A percentile compares a stretch with the other conserved stretches of the same genome.
Conservation (phyloP, 1,140 invertebrate genomes). For the Camponotus pennsylvanicus region DNA sequence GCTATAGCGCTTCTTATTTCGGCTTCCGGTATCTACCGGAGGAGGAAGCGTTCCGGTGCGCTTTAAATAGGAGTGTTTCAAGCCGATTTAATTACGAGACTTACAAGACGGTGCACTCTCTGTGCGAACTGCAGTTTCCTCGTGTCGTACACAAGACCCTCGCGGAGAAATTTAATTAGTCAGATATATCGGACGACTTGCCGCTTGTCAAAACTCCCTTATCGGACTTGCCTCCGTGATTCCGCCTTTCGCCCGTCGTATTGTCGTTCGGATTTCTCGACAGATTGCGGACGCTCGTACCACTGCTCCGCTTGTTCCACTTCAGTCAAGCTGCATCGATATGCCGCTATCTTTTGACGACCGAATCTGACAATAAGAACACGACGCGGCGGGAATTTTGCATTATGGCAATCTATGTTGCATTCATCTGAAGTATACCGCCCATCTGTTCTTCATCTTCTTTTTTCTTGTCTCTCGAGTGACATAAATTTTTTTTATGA, state of each 20-base stretch:
- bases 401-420: constrained; percentile 39
- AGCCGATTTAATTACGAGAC: constrained; percentile 45
- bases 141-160: not conserved
- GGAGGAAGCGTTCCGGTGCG: not conserved
- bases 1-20: constrained; percentile 31
- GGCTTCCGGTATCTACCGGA: not conserved
- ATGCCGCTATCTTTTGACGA: constrained; percentile 15
- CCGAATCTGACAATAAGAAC: not conserved
- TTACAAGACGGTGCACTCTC: constrained; percentile 4
- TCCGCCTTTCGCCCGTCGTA: constrained; percentile 25
- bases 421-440: not conserved
- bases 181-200: constrained; percentile 18
- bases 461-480: not conserved
- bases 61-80: not conserved
- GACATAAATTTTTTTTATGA: not conserved
- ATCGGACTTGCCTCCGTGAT: constrained; percentile 33
- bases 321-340: constrained; percentile 31
- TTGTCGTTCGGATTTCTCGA: constrained; percentile 53
- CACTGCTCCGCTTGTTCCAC: constrained; percentile 23
- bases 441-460: not conserved
- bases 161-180: constrained; percentile 52
- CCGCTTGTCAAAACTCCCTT: constrained; percentile 51
- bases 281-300: constrained; percentile 57
- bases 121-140: constrained; percentile 1
- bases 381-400: not conserved